Base-by-base conservation (phyloP, 2,113 vertebrate species). In the Sminthopsis crassicaudata region DNA sequence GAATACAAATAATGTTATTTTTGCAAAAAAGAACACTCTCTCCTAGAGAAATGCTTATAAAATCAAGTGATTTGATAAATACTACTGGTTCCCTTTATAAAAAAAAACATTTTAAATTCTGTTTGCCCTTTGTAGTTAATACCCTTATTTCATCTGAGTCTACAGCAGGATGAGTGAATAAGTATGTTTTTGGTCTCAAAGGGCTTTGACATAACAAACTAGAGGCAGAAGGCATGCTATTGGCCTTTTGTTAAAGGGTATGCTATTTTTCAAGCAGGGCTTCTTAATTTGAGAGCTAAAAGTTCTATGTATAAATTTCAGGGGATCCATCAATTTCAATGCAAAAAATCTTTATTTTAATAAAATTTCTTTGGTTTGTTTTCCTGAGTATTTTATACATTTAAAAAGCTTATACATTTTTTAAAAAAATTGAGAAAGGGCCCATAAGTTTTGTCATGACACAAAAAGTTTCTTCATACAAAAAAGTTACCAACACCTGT, bases 241-340 rank as follows among this genome's bases (percentile, higher is more conserved):
- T 90, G 22, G 55, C 36, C 60, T 22, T 55, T 4, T 9, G 51
- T 53, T 19, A 50, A 53, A 91, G 3, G 27, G 5, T 46, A 89
- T 23, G 19, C 51, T 91, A 60, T 91, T n/a, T 92, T 46, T 67
- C 25, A 76, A 76, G 36, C 36, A 76, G 36, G 30, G 46, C 76
- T 92, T 91, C 91, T 91, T 36, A 67, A 16, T 12, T 57, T 92
- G 60, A 90, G 53, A 95, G 76, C 54, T 90, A 36, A 91, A 89
- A 1, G 42, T 84, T 93, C 91, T 96, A 89, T 90, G 19, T 0
- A 6, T 48, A 46, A 7, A 57, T 67, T 57, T 50, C 46, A 48
- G 57, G 30, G 46, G 3, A 67, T 36, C 3, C 4, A 36, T 67
- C 57, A 30, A 51, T 94, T 92, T n/a, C 53, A 57, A 92, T 23